Evolutionary conservation across 1,140 invertebrate species (phyloP), one percentile per base, ranked within the genome.

Genomic region (Philotrypesis tridentata): DNA sequence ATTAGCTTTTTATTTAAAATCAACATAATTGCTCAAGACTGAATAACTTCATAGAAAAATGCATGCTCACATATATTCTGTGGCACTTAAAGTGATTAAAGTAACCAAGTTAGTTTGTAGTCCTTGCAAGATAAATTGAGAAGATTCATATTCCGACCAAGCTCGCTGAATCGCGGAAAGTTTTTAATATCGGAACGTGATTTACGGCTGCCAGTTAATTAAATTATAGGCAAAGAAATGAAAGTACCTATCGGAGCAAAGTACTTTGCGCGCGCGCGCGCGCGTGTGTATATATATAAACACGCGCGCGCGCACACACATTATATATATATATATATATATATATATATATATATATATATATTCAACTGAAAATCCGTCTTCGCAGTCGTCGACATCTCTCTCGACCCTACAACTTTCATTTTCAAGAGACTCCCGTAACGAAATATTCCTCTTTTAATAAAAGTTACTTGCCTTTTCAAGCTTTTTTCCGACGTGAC

Each of bases 141-240:
- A 76, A 71, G 73, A 76, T 82, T 82, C 73, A 61, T 82, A 77
- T 63, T 82, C 43, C 37, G 23, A 17, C 5, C 60, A 75, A 43
- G 29, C 55, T 55, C 12, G 21, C 43, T n/a, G 67, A 82, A 67
- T 82, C 23, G 83, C 73, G 80, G 74, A 76, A 86, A 89, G 86
- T 87, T 90, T 87, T 88, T 88, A 89, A 89, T 89, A 90, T 88
- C 84, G 67, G 82, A 84, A 81, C 78, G 82, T 89, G 89, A 90
- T 90, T 90, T 88, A 91, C 82, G 83, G 55, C 74, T 78, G 37
- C 71, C 82, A 82, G 85, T 89, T 90, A 90, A 90, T 90, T 90
- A 90, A 90, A 89, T 86, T 55, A 55, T 55, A 55, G 48, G 48
- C 21, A 55, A 82, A 85, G 79, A 85, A 86, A 81, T 9, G 72